Conservation (phyloP, 1,140 invertebrate genomes). For the Cepaea nemoralis region DNA sequence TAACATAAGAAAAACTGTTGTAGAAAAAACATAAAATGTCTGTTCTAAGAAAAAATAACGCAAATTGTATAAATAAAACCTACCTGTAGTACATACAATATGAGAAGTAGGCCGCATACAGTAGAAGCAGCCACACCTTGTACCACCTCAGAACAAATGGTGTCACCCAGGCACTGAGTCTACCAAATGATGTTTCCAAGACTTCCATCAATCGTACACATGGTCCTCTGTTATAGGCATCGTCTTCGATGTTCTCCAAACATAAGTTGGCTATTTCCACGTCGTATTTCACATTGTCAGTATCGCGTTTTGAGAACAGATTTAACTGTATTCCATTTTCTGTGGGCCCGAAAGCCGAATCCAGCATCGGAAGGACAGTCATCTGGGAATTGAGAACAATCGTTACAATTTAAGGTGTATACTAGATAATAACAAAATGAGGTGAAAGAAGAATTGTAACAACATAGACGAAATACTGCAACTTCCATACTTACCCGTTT, state of each 20-base stretch:
- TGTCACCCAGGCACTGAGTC: neutral
- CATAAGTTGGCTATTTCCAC: neutral
- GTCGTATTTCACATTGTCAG: neutral
- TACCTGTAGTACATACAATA: conserved; percentile 9
- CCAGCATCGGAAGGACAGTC: neutral
- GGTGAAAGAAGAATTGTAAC: too few relatives aligned
- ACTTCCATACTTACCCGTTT: too few relatives aligned
- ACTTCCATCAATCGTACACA: conserved; percentile 1
- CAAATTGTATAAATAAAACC: too few relatives aligned
- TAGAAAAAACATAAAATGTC: too few relatives aligned
- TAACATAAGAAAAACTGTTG: too few relatives aligned
- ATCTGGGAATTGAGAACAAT: neutral
- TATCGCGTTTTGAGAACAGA: neutral
- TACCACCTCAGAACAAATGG: neutral
- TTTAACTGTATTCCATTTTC: neutral
- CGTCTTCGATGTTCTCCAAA: neutral
- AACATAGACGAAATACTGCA: too few relatives aligned
- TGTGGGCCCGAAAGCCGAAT: neutral
- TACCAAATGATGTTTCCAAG: neutral
- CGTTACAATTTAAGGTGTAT: too few relatives aligned
- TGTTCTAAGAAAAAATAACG: too few relatives aligned
- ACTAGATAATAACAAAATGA: too few relatives aligned
- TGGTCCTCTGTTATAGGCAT: neutral
- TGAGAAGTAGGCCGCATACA: neutral
- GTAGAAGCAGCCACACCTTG: neutral